These are phyloP conservation scores for Macrosoma leucophasiata DNA, from an alignment of 2,888 invertebrate species.

Conservation along the genomic window DNA sequence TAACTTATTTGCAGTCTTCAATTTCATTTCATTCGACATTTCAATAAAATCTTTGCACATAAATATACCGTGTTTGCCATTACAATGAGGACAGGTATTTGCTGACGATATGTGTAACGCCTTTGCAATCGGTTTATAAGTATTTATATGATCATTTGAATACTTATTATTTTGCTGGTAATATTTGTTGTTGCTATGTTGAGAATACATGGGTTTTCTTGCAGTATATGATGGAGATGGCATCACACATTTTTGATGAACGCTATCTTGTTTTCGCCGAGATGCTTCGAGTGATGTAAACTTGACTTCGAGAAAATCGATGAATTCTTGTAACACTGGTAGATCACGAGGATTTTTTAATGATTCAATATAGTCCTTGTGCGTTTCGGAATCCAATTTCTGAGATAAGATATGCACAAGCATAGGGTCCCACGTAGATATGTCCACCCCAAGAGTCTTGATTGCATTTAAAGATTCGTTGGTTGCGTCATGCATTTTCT, in stretches of 20 bases:
- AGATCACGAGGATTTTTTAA: background rate
- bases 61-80: background rate
- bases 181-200: too few species aligned
- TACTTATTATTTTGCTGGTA: background rate
- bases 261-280: background rate
- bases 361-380: background rate
- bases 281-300: background rate
- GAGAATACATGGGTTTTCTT: too few species aligned
- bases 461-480: too few species aligned
- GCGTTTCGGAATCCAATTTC: background rate
- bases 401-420: too few species aligned
- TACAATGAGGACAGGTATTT: background rate
- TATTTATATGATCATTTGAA: background rate
- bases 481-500: too few species aligned
- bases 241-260: too few species aligned
- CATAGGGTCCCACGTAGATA: too few species aligned
- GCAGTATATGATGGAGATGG: too few species aligned
- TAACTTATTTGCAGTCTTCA: too few species aligned
- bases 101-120: too few species aligned
- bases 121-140: background rate
- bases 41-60: background rate
- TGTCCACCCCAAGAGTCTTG: too few species aligned
- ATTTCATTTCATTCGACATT: background rate
- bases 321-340: background rate
- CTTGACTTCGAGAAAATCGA: background rate